Evolutionary conservation across 2,113 vertebrate species (phyloP).

Genomic region (Zosterops japonicus): DNA sequence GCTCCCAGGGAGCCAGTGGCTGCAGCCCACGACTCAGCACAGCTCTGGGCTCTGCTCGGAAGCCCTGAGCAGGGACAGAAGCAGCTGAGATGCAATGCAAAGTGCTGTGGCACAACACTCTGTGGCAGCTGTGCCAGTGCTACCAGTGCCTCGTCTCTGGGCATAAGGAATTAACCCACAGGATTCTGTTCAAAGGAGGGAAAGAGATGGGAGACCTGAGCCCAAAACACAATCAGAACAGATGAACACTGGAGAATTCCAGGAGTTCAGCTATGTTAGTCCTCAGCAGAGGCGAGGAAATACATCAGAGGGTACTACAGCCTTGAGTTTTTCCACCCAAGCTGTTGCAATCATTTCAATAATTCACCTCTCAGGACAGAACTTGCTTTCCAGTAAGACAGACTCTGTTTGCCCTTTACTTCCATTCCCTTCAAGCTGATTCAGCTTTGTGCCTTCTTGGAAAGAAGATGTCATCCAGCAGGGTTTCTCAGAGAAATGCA

Average conservation of each 20-base stretch:
- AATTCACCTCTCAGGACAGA: neutral
- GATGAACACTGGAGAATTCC: neutral
- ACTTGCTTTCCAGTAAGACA: neutral
- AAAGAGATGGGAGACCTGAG: neutral
- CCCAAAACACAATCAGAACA: neutral
- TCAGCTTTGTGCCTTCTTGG: neutral
- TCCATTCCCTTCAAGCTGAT: neutral
- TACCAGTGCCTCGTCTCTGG: neutral
- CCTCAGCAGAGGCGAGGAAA: neutral
- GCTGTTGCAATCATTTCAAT: neutral
- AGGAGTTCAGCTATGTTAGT: neutral
- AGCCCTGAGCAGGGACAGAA: neutral
- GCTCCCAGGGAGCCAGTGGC: neutral
- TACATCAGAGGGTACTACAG: neutral
- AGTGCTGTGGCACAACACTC: neutral
- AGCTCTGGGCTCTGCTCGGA: neutral
- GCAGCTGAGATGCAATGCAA: neutral
- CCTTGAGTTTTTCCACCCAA: neutral
- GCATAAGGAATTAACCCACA: rapidly evolving
- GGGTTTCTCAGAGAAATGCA: neutral
- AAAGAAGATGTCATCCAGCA: neutral
- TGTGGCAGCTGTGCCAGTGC: neutral
- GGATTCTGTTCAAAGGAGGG: neutral
- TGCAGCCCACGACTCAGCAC: neutral
- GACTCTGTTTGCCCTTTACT: neutral